These are phyloP conservation scores for Sciurus vulgaris DNA, from an alignment of 2,797 vertebrate species.

Conservation along the genomic window DNA sequence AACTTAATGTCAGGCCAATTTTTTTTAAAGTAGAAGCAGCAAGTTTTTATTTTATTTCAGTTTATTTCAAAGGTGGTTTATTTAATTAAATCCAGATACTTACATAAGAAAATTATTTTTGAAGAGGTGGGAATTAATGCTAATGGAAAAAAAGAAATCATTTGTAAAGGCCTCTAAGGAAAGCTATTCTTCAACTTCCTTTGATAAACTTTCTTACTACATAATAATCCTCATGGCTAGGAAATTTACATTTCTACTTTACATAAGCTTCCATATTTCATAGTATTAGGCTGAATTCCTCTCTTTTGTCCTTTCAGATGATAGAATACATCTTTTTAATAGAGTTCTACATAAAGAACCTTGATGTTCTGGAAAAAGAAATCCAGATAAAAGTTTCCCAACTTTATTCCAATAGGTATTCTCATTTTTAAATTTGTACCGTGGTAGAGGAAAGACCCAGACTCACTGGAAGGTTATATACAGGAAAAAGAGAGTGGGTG, in stretches of 20 bases:
- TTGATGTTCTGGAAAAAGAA: background rate
- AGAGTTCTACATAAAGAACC: background rate
- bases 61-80: slow-evolving; percentile 38
- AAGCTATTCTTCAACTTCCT: slow-evolving; percentile 7
- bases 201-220: background rate
- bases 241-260: slow-evolving; percentile 32
- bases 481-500: background rate
- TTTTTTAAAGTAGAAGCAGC: background rate
- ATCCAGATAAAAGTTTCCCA: background rate
- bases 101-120: background rate
- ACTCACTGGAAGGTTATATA: background rate
- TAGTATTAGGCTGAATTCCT: background rate
- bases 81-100: background rate
- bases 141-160: background rate
- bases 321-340: background rate
- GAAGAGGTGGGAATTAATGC: background rate
- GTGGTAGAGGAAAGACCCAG: background rate
- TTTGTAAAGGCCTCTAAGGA: background rate
- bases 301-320: slow-evolving; percentile 10
- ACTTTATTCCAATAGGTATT: background rate
- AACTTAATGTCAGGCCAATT: background rate
- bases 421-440: background rate
- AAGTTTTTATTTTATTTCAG: background rate
- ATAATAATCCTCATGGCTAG: background rate
- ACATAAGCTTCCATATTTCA: background rate